A percentile compares a stretch with the other conserved stretches of the same genome.
Conservation (phyloP, 2,797 vertebrate genomes). For the Tympanoctomys barrerae region DNA sequence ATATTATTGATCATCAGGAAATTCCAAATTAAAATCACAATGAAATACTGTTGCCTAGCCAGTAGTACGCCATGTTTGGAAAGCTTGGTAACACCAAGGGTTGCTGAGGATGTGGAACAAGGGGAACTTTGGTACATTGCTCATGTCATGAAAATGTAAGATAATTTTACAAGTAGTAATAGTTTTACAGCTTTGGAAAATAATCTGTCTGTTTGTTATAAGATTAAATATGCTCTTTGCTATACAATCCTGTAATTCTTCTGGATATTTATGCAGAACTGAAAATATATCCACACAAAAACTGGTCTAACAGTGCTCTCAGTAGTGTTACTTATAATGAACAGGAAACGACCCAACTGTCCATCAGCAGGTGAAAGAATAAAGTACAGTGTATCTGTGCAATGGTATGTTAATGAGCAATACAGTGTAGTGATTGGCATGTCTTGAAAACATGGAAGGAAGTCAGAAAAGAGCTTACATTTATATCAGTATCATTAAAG, state of each 20-base stretch:
- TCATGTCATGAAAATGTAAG: conserved; percentile 17
- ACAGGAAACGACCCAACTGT: background rate
- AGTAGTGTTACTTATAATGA: background rate
- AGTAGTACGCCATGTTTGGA: background rate
- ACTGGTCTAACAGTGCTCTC: background rate
- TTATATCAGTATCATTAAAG: background rate
- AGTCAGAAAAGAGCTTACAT: background rate
- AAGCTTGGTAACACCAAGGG: background rate
- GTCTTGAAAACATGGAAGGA: background rate
- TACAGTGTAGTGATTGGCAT: background rate
- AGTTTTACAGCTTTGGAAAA: background rate
- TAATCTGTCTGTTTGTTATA: background rate
- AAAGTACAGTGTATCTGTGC: background rate
- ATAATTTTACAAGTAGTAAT: background rate
- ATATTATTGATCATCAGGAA: background rate
- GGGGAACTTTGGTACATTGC: background rate
- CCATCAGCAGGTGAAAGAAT: background rate
- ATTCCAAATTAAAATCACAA: background rate
- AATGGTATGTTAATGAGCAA: background rate
- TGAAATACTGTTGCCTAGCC: background rate
- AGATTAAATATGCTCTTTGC: background rate
- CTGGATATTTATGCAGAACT: background rate
- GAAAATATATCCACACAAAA: background rate
- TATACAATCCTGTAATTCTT: background rate
- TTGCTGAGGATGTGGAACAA: background rate